Percentiles rank a stretch among this genome's conserved stretches.
Evolutionary conservation across 2,113 vertebrate genomes (phyloP).

Genomic region (Eublepharis macularius): DNA sequence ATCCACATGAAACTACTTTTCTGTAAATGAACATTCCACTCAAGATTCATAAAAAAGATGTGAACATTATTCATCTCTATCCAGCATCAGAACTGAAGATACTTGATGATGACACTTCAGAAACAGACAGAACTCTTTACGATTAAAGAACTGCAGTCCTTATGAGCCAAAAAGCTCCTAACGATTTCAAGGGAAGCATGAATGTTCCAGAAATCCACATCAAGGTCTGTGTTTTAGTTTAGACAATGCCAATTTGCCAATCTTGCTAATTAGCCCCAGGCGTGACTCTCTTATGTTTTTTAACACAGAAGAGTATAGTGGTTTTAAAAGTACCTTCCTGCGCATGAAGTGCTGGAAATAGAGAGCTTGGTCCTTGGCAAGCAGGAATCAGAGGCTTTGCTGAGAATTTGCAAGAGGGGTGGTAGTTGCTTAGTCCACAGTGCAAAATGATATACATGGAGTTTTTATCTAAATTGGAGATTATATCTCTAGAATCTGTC

Average conservation of each 20-base stretch:
- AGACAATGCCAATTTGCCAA: conserved; percentile 36
- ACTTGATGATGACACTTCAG: conserved; percentile 37
- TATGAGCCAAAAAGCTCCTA: conserved; percentile 20
- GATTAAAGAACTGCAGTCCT: conserved; percentile 31
- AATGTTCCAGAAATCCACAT: conserved; percentile 9
- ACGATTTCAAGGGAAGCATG: conserved; percentile 10
- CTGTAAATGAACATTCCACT: conserved; percentile 39
- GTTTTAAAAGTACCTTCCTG: neutral
- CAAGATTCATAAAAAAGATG: conserved; percentile 40
- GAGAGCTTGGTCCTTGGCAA: neutral
- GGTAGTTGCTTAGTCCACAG: neutral
- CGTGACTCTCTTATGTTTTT: neutral
- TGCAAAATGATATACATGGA: neutral
- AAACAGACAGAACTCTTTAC: neutral
- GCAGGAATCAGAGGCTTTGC: neutral
- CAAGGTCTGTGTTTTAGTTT: conserved; percentile 30
- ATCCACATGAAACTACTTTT: conserved; percentile 43
- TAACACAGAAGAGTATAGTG: neutral
- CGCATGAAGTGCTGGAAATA: neutral
- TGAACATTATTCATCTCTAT: conserved; percentile 39
- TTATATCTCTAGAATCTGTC: neutral
- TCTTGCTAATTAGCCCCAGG: conserved; percentile 49
- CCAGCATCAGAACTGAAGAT: conserved; percentile 44
- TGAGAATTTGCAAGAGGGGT: neutral
- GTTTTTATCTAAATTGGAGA: neutral